Percentiles rank a stretch among this genome's conserved stretches.
Conservation (phyloP, 2,888 invertebrate genomes). For the Anticlea derivata region DNA sequence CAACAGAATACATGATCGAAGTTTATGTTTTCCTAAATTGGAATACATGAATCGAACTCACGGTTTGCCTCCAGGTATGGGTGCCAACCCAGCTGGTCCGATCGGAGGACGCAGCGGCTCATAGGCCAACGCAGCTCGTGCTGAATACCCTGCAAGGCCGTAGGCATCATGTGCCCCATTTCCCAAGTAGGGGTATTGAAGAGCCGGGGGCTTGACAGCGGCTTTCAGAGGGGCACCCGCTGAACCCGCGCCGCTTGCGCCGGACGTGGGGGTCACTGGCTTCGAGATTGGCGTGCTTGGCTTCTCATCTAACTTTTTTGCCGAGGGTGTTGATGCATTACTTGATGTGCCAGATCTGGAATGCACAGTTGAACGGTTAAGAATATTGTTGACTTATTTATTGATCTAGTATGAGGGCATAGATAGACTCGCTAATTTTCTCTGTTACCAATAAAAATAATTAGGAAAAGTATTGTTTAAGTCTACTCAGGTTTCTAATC, state of each 20-base stretch:
- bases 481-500: not conserved
- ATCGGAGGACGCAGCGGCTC: slow-evolving; percentile 78
- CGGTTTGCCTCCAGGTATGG: slow-evolving; percentile 94
- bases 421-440: too few relatives aligned
- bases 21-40: slow-evolving; percentile 5
- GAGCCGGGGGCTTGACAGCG: slow-evolving; percentile 83
- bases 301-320: slow-evolving; percentile 94
- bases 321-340: slow-evolving; percentile 95
- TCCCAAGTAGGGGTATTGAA: slow-evolving; percentile 86
- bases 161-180: slow-evolving; percentile 79
- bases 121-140: slow-evolving; percentile 76
- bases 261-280: slow-evolving; percentile 93
- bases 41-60: slow-evolving; percentile 79
- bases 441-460: too few relatives aligned
- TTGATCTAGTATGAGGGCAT: too few relatives aligned
- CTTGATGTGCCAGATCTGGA: slow-evolving; percentile 92
- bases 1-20: not conserved
- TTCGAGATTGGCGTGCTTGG: slow-evolving; percentile 96
- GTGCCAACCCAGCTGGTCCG: slow-evolving; percentile 84
- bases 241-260: slow-evolving; percentile 84
- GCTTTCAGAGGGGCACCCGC: slow-evolving; percentile 83
- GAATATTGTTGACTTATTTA: not conserved
- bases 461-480: too few relatives aligned
- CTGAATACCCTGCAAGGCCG: slow-evolving; percentile 79
- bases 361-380: slow-evolving; percentile 5